Evolutionary conservation across 2,888 invertebrate genomes (phyloP).

Genomic region (Philopedon plagiatum): DNA sequence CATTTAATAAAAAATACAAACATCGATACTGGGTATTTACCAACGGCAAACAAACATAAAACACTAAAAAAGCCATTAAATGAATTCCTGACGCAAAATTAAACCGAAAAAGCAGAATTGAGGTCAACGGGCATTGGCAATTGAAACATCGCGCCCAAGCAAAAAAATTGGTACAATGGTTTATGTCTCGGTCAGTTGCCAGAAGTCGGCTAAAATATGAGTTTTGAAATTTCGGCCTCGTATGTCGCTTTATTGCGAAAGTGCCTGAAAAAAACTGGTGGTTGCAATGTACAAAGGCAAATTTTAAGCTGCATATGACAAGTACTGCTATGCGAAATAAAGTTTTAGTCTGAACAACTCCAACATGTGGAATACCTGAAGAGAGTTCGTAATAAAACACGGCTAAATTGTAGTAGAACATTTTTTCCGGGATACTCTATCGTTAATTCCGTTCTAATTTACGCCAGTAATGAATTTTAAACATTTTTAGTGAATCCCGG

Average conservation of each 20-base stretch:
- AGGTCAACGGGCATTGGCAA: conserved; percentile 18
- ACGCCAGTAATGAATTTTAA: too few relatives aligned
- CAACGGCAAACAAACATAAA: not conserved
- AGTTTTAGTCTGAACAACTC: too few relatives aligned
- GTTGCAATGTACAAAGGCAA: too few relatives aligned
- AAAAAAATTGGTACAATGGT: conserved; percentile 12
- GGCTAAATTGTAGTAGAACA: too few relatives aligned
- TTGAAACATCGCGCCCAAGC: conserved; percentile 7
- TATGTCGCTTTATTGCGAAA: not conserved
- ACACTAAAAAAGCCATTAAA: conserved; percentile 12
- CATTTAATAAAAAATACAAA: not conserved
- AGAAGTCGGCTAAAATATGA: not conserved
- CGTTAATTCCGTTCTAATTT: too few relatives aligned
- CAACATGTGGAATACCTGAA: too few relatives aligned
- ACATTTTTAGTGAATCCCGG: too few relatives aligned
- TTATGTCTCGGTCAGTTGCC: conserved; percentile 21
- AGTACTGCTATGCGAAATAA: too few relatives aligned
- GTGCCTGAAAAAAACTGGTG: too few relatives aligned
- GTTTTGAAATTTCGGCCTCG: conserved; percentile 2
- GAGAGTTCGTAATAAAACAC: too few relatives aligned
- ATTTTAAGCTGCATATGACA: too few relatives aligned
- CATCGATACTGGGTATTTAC: conserved; percentile 2
- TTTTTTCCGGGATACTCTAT: too few relatives aligned
- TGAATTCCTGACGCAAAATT: conserved; percentile 8
- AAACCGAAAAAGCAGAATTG: conserved; percentile 10